Evolutionary conservation across 1,140 invertebrate genomes (phyloP).

Genomic region (Chelonus insularis): DNA sequence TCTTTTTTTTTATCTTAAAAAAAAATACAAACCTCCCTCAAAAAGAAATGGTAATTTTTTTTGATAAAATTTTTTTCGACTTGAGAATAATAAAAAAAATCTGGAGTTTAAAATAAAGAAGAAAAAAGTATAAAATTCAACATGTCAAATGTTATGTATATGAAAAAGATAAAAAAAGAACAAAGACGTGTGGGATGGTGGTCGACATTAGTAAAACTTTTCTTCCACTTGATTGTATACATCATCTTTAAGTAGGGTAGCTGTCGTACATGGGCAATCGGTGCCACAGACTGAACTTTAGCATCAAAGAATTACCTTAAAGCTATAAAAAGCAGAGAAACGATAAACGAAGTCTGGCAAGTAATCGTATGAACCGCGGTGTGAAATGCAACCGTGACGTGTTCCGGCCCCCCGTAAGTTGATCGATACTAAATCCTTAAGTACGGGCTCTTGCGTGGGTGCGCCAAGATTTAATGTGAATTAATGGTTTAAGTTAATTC

Average conservation of each 20-base stretch:
- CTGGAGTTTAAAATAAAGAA: not conserved
- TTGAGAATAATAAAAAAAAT: too few relatives aligned
- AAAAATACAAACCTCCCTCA: too few relatives aligned
- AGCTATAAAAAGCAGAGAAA: not conserved
- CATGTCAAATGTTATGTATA: not conserved
- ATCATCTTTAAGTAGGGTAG: constrained; percentile 4
- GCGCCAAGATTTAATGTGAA: constrained; percentile 9
- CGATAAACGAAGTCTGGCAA: not conserved
- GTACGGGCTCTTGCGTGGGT: constrained; percentile 8
- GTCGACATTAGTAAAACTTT: too few relatives aligned
- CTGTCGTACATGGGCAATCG: constrained; percentile 6
- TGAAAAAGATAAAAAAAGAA: not conserved
- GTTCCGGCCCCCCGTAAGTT: constrained; percentile 7
- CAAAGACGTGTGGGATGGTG: not conserved
- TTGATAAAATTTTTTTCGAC: too few relatives aligned
- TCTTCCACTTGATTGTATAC: constrained; percentile 8
- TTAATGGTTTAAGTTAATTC: constrained; percentile 2
- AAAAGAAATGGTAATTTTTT: too few relatives aligned
- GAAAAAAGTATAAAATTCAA: not conserved
- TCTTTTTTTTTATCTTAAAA: not conserved
- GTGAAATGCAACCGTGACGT: constrained; percentile 11
- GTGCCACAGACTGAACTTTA: not conserved
- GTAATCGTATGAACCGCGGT: constrained; percentile 9
- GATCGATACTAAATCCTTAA: constrained; percentile 14
- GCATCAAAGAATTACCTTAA: not conserved